Conservation (phyloP, 2,888 invertebrate species). For the Bellardia pandia region DNA sequence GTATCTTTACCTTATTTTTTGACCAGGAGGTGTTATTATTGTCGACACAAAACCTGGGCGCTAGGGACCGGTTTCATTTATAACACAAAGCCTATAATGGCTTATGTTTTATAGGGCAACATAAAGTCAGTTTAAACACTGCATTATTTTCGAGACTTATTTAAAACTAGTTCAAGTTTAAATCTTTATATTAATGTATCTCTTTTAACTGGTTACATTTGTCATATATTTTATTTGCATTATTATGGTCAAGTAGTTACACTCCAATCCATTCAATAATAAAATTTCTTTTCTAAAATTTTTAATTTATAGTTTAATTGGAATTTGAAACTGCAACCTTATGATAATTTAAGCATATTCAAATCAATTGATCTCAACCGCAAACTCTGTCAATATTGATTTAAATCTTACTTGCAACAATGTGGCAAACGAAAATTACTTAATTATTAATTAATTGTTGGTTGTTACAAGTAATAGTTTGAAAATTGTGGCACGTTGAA, state of each 20-base stretch:
- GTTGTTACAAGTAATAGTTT: neutral
- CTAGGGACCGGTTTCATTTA: too few relatives aligned
- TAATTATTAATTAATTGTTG: neutral
- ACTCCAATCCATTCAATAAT: conserved; percentile 24
- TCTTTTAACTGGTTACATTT: conserved; percentile 38
- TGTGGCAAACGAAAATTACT: neutral
- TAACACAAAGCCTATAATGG: too few relatives aligned
- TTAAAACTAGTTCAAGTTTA: conserved; percentile 40
- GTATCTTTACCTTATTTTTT: too few relatives aligned
- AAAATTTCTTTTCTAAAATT: conserved; percentile 36
- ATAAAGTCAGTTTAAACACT: too few relatives aligned
- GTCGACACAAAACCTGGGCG: too few relatives aligned
- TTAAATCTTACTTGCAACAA: conserved; percentile 38
- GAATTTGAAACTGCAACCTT: conserved; percentile 56
- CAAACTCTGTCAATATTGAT: conserved; percentile 40
- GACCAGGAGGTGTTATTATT: too few relatives aligned
- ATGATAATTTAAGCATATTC: conserved; percentile 51
- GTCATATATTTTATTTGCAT: neutral
- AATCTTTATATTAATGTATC: neutral
- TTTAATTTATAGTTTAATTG: conserved; percentile 55
- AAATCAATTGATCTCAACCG: conserved; percentile 53
- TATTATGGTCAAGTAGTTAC: neutral
- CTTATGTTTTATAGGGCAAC: neutral
- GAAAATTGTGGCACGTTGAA: neutral
- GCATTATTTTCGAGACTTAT: neutral